phyloP scores from a whole-genome alignment of 2,797 vertebrate genomes.

The Merluccius polli region DNA sequence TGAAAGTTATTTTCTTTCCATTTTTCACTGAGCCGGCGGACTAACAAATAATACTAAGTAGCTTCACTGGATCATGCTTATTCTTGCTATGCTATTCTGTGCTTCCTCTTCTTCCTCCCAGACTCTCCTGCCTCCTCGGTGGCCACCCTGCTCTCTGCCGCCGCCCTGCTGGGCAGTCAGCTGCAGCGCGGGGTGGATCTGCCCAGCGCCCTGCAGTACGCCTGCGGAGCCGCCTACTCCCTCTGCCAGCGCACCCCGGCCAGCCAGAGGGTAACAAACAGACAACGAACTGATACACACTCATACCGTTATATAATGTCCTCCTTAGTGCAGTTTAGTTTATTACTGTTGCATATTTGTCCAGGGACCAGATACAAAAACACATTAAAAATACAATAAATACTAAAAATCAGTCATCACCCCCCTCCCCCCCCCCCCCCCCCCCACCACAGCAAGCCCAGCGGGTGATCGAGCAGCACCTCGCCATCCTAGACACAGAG shows the following conservation, averaged over 20 bases:
- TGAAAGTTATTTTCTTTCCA: background rate
- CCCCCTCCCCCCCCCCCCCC: no score
- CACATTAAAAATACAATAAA: no score
- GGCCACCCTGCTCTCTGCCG: conserved; percentile 83
- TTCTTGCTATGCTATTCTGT: no score
- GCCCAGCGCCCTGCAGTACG: conserved; percentile 82
- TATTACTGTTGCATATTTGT: no score
- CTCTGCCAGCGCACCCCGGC: conserved; percentile 76
- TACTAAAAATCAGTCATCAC: no score
- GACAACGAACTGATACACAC: no score
- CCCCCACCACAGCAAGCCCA: conserved; percentile 74
- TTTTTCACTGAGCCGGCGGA: no score
- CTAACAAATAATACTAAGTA: no score
- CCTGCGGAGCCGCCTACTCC: conserved; percentile 84
- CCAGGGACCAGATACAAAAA: no score
- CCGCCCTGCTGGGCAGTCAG: conserved; percentile 80
- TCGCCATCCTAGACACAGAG: conserved; percentile 72
- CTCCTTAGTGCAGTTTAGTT: no score
- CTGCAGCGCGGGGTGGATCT: conserved; percentile 85
- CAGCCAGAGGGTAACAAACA: conserved; percentile 77
- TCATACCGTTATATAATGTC: no score
- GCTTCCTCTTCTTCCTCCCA: conserved; percentile 43
- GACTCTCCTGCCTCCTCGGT: conserved; percentile 81
- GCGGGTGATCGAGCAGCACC: conserved; percentile 79
- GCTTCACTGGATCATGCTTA: no score